Base-by-base conservation (phyloP, 2,888 invertebrate genomes). In the Zeuzera pyrina region DNA sequence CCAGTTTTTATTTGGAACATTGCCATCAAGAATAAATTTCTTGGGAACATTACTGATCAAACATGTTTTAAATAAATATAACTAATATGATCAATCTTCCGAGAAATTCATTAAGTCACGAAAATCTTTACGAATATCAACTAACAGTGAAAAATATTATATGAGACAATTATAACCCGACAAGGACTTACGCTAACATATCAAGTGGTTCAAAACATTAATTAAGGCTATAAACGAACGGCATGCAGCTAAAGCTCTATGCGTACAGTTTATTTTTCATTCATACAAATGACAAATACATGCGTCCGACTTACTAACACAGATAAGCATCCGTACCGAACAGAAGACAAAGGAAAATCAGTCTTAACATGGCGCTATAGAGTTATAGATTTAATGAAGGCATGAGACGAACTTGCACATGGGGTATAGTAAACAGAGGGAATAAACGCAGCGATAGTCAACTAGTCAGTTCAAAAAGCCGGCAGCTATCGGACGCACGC, bases 261-360 rank as follows among this genome's bases (percentile, higher is more conserved):
- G 62, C 57, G 59, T 57, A 53, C 51, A 72, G 63, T 74, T 74
- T 73, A 74, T 74, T 73, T 70, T 78, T 73, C 79, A 81, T 81
- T 81, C 81, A 79, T 76, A 64, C 60, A 62, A 67, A 73, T 69
- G 73, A 79, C 76, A 70, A 72, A 79, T 76, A 74, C 78, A 73
- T 68, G 63, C 67, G 67, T 66, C 60, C 61, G 68, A 63, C 62
- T 76, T 67, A 77, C 78, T 64, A 76, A 77, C 68, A 74, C 74
- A 73, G 73, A 74, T 71, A 76, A 68, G 59, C 45, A 45, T 43
- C 38, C 37, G 44, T 41, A 47, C 34, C 43, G 35, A 29, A 6
- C 2, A 2, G 8, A 2, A 2, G 8, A 3, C 36, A 41, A 41
- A 5, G 2, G 2, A 66, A 61, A 55, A 36, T 8, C 3, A 30